These are phyloP conservation scores for Papilio machaon DNA, from an alignment of 1,140 invertebrate species.

Conservation along the genomic window DNA sequence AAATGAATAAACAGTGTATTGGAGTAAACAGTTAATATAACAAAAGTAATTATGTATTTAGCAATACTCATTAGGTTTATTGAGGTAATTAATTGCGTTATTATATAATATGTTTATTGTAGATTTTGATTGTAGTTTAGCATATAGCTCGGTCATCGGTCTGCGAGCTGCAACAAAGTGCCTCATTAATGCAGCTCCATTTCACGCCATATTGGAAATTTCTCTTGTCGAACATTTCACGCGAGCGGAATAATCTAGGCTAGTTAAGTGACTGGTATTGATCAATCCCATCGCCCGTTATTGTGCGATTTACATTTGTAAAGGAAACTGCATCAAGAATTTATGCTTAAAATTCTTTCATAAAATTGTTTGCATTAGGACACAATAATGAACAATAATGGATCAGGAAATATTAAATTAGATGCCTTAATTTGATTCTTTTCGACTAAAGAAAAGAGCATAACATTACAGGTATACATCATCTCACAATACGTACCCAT, in stretches of 20 bases:
- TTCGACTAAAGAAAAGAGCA: too few species aligned
- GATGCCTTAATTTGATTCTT: too few species aligned
- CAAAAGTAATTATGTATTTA: too few species aligned
- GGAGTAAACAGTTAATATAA: too few species aligned
- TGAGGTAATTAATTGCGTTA: background rate
- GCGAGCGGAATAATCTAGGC: conserved; percentile 27
- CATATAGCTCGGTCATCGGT: conserved; percentile 16
- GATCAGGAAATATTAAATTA: too few species aligned
- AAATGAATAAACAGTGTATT: too few species aligned
- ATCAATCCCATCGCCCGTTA: background rate
- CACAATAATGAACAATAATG: background rate
- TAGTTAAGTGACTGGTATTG: conserved; percentile 30
- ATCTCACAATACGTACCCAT: too few species aligned
- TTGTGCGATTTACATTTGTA: conserved; percentile 7
- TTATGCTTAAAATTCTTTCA: background rate
- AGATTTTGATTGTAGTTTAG: background rate
- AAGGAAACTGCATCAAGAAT: background rate
- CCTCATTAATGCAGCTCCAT: conserved; percentile 35
- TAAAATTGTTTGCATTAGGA: background rate
- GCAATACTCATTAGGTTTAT: too few species aligned
- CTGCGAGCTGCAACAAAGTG: conserved; percentile 33
- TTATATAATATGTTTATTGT: background rate
- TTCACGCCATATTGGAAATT: conserved; percentile 36
- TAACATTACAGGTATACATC: too few species aligned
- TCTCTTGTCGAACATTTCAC: conserved; percentile 13